Evolutionary conservation across 2,888 invertebrate genomes (phyloP), one percentile per base, ranked within the genome.

Genomic region (Pristionchus fissidentatus): DNA sequence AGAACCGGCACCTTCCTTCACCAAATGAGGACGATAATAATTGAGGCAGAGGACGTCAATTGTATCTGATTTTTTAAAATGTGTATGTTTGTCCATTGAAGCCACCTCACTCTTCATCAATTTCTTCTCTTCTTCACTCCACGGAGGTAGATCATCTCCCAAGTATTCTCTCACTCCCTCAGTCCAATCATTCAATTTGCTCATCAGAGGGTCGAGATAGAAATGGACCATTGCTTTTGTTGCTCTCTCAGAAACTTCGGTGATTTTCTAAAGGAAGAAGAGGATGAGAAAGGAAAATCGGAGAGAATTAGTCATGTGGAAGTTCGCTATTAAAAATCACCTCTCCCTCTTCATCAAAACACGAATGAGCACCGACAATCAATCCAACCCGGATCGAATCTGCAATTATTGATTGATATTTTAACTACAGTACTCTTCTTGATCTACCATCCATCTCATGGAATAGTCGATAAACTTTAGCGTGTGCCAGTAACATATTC

Each of bases 1-100:
- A 41, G 41, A 15, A 8, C 60, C 60, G 26, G 41, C 41, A 32
- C 82, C 55, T 10, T 82, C 60, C 79, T 35, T n/a, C 26, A 87
- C 84, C 84, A 86, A 13, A 3, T 73, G 60, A 22, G 92, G 87
- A 0, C 95, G 95, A 91, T 96, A 96, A 84, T 95, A 94, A 91
- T 96, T 96, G 29, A 96, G 91, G 0, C 95, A 96, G 80, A 96
- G 93, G 92, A 95, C 95, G 91, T 96, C 96, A 0, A 94, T 94
- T 0, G 95, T 94, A 90, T 94, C 94, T 93, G 49, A 32, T 84
- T 66, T 35, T 15, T 13, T 13, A 8, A 5, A n/a, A 29, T 60
- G 19, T 4, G 62, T 0, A 81, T 29, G 43, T 0, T 26, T 41
- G 15, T 66, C 22, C 22, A 26, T 5, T 41, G 7, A n/a, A n/a